Evolutionary conservation across 2,113 vertebrate genomes (phyloP).

Genomic region (Tricholaema leucomelas): DNA sequence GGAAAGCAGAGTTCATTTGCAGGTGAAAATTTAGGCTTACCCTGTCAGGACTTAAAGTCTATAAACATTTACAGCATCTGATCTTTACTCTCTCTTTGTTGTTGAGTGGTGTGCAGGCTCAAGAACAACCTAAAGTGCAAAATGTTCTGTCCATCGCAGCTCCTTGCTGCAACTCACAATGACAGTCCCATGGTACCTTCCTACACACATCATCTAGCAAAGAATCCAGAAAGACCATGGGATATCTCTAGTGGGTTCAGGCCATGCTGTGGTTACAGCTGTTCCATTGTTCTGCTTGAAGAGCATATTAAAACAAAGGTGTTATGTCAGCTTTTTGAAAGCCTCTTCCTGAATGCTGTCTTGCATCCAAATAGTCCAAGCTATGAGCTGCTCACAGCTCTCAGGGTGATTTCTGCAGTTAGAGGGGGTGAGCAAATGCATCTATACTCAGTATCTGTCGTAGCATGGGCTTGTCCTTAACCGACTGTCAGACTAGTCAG

Average conservation of each 20-base stretch:
- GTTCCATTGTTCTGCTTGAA: neutral
- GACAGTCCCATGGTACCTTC: neutral
- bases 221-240: neutral
- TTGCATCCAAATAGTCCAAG: neutral
- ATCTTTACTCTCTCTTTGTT: neutral
- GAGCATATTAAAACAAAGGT: neutral
- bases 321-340: neutral
- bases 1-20: neutral
- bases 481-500: neutral
- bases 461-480: neutral
- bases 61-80: neutral
- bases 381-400: neutral
- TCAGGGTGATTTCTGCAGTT: neutral
- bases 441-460: neutral
- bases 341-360: neutral
- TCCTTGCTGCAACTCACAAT: neutral
- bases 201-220: neutral
- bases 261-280: rapidly evolving
- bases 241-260: neutral
- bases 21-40: neutral
- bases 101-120: neutral
- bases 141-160: neutral
- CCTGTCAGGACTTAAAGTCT: neutral
- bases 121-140: neutral
- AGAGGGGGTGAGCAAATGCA: neutral